phyloP scores from a whole-genome alignment of 2,888 invertebrate species.

The Cotesia congregata region DNA sequence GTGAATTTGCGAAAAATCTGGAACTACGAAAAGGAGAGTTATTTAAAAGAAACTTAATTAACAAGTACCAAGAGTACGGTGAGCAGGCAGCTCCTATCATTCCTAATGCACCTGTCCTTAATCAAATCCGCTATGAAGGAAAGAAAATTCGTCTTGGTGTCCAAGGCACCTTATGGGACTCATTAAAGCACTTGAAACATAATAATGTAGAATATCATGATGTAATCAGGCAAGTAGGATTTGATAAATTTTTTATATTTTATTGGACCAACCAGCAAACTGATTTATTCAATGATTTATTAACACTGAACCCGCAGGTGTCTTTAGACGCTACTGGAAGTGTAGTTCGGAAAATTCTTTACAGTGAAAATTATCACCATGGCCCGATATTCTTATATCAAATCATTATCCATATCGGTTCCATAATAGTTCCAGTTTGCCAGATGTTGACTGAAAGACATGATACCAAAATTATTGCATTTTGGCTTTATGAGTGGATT shows the following conservation, averaged over 20 bases:
- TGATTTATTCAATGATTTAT: constrained; percentile 36
- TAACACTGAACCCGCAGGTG: constrained; percentile 23
- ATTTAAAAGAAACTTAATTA: neutral
- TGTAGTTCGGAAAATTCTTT: constrained; percentile 32
- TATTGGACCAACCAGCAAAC: constrained; percentile 40
- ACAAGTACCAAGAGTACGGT: neutral
- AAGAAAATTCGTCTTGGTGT: neutral
- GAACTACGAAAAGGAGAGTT: neutral
- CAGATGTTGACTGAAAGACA: constrained; percentile 38
- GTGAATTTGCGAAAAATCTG: neutral
- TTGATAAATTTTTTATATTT: constrained; percentile 29
- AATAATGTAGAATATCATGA: neutral
- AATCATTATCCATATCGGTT: constrained; percentile 30
- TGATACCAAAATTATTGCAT: constrained; percentile 32
- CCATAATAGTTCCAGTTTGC: constrained; percentile 31
- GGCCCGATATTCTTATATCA: constrained; percentile 40
- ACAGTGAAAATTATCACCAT: constrained; percentile 9
- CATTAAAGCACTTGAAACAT: neutral
- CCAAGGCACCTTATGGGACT: neutral
- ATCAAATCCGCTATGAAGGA: neutral
- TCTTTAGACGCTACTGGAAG: constrained; percentile 41
- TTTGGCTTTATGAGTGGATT: constrained; percentile 34
- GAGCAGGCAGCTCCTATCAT: neutral
- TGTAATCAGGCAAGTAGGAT: neutral
- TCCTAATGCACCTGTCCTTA: neutral